phyloP scores from a whole-genome alignment of 1,140 invertebrate species.

The Scylla paramamosain region DNA sequence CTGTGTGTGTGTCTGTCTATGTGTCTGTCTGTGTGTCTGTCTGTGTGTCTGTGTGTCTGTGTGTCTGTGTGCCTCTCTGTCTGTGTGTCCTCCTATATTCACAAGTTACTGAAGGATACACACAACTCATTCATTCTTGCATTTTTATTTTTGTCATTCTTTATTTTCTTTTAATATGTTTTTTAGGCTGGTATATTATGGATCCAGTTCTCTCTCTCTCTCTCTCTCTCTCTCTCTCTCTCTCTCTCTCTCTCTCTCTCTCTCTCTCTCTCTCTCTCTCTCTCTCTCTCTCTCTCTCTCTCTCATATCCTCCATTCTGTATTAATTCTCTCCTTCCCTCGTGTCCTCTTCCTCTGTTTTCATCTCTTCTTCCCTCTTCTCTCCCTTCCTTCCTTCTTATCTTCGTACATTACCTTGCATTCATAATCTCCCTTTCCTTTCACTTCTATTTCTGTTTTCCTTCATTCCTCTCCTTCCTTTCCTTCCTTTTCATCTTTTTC shows the following conservation, averaged over 20 bases:
- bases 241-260: neutral
- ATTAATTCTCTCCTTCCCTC: neutral
- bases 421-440: neutral
- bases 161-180: neutral
- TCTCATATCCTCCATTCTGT: neutral
- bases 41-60: neutral
- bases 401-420: too few species aligned
- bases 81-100: neutral
- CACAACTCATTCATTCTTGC: too few species aligned
- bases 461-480: constrained; percentile 14
- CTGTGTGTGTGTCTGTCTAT: too few species aligned
- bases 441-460: neutral
- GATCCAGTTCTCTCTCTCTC: neutral
- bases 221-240: neutral
- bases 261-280: neutral
- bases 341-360: neutral
- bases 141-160: too few species aligned
- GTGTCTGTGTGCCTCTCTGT: neutral
- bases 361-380: neutral
- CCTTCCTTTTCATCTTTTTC: neutral
- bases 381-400: neutral
- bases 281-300: neutral
- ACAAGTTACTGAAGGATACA: too few species aligned
- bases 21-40: neutral
- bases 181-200: neutral